phyloP scores from a whole-genome alignment of 2,888 invertebrate species.

The Matsumyia berberina region DNA sequence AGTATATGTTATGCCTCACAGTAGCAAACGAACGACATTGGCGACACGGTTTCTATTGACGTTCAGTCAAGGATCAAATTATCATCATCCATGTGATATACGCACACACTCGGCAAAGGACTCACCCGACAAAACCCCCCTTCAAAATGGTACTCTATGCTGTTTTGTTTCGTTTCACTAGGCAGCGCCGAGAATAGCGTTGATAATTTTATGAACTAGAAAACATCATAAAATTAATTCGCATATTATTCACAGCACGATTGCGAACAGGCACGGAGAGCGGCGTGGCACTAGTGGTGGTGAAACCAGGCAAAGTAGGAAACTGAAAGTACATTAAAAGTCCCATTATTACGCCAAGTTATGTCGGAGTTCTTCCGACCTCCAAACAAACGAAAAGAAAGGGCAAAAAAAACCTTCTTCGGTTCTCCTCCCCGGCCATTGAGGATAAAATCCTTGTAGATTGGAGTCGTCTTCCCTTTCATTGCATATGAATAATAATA shows the following conservation, averaged over 20 bases:
- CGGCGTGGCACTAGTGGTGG: conserved; percentile 4
- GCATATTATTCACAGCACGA: conserved; percentile 75
- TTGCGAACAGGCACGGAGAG: conserved; percentile 30
- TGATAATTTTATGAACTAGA: conserved; percentile 83
- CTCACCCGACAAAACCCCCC: conserved; percentile 17
- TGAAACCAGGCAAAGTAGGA: conserved; percentile 39
- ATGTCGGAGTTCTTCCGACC: conserved; percentile 46
- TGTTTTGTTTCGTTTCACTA: conserved; percentile 49
- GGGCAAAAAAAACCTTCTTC: conserved; percentile 2
- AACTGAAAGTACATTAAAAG: conserved; percentile 73
- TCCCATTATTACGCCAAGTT: conserved; percentile 67
- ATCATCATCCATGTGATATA: conserved; percentile 59
- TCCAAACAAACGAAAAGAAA: conserved; percentile 3
- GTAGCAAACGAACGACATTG: conserved; percentile 37
- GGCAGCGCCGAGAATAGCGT: conserved; percentile 54
- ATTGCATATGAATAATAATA: conserved; percentile 62
- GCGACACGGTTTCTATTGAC: conserved; percentile 68
- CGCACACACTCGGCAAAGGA: conserved; percentile 10
- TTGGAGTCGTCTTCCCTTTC: conserved; percentile 37
- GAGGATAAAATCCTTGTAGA: conserved; percentile 9
- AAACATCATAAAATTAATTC: conserved; percentile 84
- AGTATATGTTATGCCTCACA: conserved; percentile 37
- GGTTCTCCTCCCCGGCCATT: conserved; percentile 7
- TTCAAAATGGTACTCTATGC: conserved; percentile 2
- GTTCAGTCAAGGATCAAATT: conserved; percentile 70